Evolutionary conservation across 2,797 vertebrate genomes (phyloP).

Genomic region (Enteromius mattozi): DNA sequence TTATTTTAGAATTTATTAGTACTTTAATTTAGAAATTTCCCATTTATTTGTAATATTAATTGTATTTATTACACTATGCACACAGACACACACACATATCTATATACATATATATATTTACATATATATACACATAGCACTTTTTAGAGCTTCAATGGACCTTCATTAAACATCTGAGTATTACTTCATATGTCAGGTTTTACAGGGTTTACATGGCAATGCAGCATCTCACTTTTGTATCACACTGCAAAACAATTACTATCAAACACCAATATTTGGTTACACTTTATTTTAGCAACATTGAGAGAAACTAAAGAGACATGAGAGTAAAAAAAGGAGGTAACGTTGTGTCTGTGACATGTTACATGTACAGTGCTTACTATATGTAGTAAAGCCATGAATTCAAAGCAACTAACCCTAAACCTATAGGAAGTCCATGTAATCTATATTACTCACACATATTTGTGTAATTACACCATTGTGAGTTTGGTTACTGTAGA

Average conservation of each 20-base stretch:
- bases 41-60: too few relatives aligned
- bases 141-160: too few relatives aligned
- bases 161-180: too few relatives aligned
- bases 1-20: too few relatives aligned
- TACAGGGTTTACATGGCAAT: neutral
- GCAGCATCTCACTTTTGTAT: neutral
- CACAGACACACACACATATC: too few relatives aligned
- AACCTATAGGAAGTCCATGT: neutral
- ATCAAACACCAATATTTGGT: neutral
- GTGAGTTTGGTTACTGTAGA: neutral
- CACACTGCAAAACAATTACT: neutral
- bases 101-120: too few relatives aligned
- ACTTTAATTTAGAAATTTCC: too few relatives aligned
- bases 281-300: neutral
- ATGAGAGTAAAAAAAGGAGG: too few relatives aligned
- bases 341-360: neutral
- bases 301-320: neutral
- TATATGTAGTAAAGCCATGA: neutral
- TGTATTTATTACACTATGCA: too few relatives aligned
- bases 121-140: too few relatives aligned
- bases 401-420: neutral
- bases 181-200: neutral
- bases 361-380: neutral
- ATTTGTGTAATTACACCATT: neutral
- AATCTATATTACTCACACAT: neutral